Evolutionary conservation across 2,113 vertebrate genomes (phyloP).

Genomic region (Nyctibius bracteatus): DNA sequence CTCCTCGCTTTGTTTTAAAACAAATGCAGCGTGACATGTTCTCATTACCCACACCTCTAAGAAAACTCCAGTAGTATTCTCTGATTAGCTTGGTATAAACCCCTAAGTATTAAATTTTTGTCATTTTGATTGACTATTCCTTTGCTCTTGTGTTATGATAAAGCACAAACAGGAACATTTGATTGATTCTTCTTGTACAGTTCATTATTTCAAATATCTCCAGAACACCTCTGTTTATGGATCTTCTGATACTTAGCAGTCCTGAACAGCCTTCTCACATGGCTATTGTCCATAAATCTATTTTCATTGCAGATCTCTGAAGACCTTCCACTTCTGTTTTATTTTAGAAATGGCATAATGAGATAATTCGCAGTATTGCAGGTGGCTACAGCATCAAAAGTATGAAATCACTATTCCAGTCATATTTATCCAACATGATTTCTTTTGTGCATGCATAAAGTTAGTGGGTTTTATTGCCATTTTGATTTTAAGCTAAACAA

Average conservation of each 20-base stretch:
- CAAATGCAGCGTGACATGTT: neutral
- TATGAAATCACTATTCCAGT: neutral
- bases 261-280: neutral
- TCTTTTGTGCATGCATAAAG: neutral
- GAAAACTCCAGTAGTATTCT: neutral
- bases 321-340: neutral
- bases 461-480: neutral
- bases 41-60: neutral
- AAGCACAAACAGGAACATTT: neutral
- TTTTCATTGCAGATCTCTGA: neutral
- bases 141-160: neutral
- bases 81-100: neutral
- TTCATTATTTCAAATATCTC: neutral
- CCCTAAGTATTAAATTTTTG: neutral
- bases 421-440: neutral
- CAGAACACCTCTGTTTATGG: neutral
- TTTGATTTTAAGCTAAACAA: neutral
- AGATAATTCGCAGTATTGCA: neutral
- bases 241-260: neutral
- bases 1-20: neutral
- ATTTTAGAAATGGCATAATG: neutral
- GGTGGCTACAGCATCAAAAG: neutral
- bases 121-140: neutral
- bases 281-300: neutral
- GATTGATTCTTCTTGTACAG: neutral